A percentile compares a stretch with the other conserved stretches of the same genome.
phyloP scores from a whole-genome alignment of 37 sponge, comb jelly and placozoan genomes.

The Hexactinellida sp. region DNA sequence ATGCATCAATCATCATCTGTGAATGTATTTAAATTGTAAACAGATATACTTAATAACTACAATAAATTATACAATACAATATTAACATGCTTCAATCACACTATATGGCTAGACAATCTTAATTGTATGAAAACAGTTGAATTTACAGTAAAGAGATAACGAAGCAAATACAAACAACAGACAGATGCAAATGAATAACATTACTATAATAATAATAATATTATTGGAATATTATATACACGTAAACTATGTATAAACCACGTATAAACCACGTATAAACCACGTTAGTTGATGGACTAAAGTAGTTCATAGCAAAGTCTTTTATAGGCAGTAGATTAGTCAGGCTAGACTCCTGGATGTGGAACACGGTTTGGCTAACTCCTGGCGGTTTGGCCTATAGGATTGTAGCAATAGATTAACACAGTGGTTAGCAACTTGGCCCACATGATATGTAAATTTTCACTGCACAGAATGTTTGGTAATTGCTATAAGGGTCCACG shows the following conservation, averaged over 20 bases:
- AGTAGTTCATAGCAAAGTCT: constrained; percentile 12
- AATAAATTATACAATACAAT: not conserved
- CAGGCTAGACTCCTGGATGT: not conserved
- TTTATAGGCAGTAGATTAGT: not conserved
- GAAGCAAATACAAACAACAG: not conserved
- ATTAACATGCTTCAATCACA: not conserved
- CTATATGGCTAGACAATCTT: not conserved
- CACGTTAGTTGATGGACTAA: not conserved
- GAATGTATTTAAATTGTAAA: not conserved
- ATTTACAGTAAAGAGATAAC: not conserved
- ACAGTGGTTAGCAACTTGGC: too few relatives aligned
- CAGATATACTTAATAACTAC: not conserved
- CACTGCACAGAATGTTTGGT: too few relatives aligned
- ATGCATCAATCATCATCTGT: too few relatives aligned
- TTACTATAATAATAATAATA: constrained; percentile 16
- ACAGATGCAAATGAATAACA: not conserved
- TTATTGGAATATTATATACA: too few relatives aligned
- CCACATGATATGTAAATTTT: too few relatives aligned
- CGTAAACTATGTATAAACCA: too few relatives aligned
- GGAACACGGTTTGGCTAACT: not conserved
- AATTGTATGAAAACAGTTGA: not conserved
- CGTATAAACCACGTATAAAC: too few relatives aligned
- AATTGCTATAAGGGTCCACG: too few relatives aligned
- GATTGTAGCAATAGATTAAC: too few relatives aligned
- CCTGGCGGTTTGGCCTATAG: not conserved